Conservation (phyloP, 2,888 invertebrate genomes). For the Micoletzkya japonica region DNA sequence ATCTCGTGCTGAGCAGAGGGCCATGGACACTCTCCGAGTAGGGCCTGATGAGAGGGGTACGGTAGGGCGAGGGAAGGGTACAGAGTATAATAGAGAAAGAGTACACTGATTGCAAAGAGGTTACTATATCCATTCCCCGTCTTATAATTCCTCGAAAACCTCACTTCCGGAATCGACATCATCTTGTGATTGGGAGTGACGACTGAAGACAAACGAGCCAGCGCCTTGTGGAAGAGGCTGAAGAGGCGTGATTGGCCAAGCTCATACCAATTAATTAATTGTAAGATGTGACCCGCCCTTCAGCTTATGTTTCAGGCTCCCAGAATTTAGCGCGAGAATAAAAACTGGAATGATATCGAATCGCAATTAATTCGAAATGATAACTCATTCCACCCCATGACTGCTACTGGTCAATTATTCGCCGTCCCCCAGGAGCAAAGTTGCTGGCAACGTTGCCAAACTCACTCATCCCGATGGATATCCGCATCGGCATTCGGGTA, state of each 20-base stretch:
- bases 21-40: slow-evolving; percentile 91
- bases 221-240: slow-evolving; percentile 85
- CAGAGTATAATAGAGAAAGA: not conserved
- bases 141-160: not conserved
- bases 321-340: no score
- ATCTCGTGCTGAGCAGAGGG: slow-evolving; percentile 89
- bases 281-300: no score
- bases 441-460: slow-evolving; percentile 43
- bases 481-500: slow-evolving; percentile 97
- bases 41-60: slow-evolving; percentile 69
- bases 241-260: no score
- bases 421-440: no score
- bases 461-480: slow-evolving; percentile 83
- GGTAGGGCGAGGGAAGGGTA: no score
- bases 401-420: no score
- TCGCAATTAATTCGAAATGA: no score
- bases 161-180: slow-evolving; percentile 76
- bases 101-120: not conserved
- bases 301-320: no score
- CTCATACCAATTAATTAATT: no score
- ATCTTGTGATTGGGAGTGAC: slow-evolving; percentile 82
- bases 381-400: no score
- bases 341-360: no score
- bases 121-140: not conserved
- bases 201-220: slow-evolving; percentile 77